A percentile compares a stretch with the other conserved stretches of the same genome.
Evolutionary conservation across 1,140 invertebrate genomes (phyloP).

Genomic region (Drosophila pachea): DNA sequence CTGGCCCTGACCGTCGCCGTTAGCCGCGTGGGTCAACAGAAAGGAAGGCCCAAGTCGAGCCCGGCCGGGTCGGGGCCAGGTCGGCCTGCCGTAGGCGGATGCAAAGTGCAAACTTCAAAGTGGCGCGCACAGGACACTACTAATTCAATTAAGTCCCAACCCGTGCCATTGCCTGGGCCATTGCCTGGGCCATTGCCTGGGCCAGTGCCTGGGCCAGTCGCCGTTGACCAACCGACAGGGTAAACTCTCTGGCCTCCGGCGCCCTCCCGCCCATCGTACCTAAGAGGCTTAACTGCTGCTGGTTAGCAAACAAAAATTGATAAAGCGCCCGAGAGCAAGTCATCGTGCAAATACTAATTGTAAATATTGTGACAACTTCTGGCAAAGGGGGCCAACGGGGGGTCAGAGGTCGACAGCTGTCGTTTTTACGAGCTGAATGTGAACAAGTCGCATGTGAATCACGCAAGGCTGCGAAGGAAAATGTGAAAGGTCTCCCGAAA

Average conservation of each 20-base stretch:
- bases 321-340: conserved; percentile 24
- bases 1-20: conserved; percentile 2
- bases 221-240: no score
- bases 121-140: conserved; percentile 60
- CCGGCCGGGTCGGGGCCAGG: conserved; percentile 13
- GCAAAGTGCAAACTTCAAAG: conserved; percentile 74
- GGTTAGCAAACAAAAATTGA: conserved; percentile 35
- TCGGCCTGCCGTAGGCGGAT: conserved; percentile 30
- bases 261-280: background rate
- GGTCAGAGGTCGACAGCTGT: background rate
- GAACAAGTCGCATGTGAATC: background rate
- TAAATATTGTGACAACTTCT: conserved; percentile 28
- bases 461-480: no score
- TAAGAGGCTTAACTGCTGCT: conserved; percentile 42
- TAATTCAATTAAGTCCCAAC: conserved; percentile 73
- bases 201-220: conserved; percentile 11
- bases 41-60: conserved; percentile 2
- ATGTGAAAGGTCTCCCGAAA: no score
- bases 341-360: conserved; percentile 42
- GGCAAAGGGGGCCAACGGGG: background rate
- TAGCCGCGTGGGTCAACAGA: conserved; percentile 47
- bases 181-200: conserved; percentile 18
- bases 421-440: conserved; percentile 20
- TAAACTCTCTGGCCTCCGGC: background rate
- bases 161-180: conserved; percentile 18